Conservation (phyloP, 35 echinoderm and acorn worm genomes). For the Patiria miniata region DNA sequence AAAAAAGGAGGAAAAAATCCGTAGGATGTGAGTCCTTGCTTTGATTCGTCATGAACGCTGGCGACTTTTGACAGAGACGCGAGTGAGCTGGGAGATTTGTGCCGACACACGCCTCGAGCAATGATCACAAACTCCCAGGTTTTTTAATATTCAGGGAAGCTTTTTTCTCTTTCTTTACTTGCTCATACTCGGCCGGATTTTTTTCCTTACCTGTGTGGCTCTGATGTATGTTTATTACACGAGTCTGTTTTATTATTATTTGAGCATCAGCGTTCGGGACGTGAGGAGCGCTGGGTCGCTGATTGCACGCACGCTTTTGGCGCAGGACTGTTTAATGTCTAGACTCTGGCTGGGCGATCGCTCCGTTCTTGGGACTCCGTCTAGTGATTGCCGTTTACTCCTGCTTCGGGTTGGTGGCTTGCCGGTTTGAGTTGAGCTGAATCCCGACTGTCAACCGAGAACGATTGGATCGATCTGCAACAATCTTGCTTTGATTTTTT, state of each 20-base stretch:
- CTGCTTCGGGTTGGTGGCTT: no score
- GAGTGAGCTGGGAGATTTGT: neutral
- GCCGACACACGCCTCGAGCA: conserved; percentile 14
- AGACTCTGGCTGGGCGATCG: neutral
- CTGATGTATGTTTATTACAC: conserved; percentile 28
- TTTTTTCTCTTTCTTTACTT: neutral
- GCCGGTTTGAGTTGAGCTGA: no score
- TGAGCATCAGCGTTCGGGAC: neutral
- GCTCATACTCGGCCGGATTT: neutral
- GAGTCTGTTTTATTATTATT: conserved; percentile 21
- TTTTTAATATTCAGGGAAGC: conserved; percentile 28
- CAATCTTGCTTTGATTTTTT: no score
- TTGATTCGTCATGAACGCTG: neutral
- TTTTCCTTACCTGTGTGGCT: neutral
- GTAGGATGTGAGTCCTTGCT: neutral
- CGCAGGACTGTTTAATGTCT: conserved; percentile 12
- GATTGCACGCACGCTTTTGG: neutral
- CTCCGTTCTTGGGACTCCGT: no score
- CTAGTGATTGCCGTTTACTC: no score
- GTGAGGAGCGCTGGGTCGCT: neutral
- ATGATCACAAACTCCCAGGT: conserved; percentile 15
- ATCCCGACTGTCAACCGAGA: no score
- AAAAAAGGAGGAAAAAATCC: no score
- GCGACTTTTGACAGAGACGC: conserved; percentile 16
- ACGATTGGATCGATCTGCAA: no score